Percentiles rank a stretch among this genome's conserved stretches.
phyloP scores from a whole-genome alignment of 2,797 vertebrate species.

The Pangasius mekongensis region DNA sequence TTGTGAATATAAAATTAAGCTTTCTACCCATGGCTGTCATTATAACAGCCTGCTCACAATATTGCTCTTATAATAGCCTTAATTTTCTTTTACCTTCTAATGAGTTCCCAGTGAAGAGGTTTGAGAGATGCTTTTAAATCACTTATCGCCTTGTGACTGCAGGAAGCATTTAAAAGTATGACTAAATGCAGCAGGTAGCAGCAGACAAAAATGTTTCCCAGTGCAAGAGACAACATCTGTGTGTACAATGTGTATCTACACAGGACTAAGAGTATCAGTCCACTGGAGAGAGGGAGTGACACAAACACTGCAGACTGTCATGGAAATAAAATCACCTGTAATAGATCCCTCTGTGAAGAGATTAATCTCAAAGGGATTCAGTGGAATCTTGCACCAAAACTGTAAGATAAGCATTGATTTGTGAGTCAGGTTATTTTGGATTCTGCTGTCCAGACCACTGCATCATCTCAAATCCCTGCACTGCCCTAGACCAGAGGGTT shows the following conservation, averaged over 20 bases:
- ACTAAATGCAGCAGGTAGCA: background rate
- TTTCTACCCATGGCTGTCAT: constrained; percentile 1
- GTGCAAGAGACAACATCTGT: background rate
- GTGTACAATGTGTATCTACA: constrained; percentile 5
- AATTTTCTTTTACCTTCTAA: constrained; percentile 20
- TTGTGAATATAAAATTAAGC: background rate
- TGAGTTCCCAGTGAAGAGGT: background rate
- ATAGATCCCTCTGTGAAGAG: constrained; percentile 10
- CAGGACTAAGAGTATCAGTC: background rate
- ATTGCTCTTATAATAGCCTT: constrained; percentile 3
- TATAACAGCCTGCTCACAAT: constrained; percentile 15
- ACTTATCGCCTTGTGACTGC: background rate
- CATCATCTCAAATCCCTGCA: constrained; percentile 28
- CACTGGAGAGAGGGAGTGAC: background rate
- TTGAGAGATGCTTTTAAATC: background rate
- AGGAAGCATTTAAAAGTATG: background rate
- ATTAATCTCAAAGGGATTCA: constrained; percentile 7
- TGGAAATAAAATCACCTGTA: constrained; percentile 15
- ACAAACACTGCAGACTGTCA: background rate
- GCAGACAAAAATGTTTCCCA: background rate
- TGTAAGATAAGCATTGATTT: constrained; percentile 5
- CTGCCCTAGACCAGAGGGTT: background rate
- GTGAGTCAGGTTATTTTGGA: constrained; percentile 19
- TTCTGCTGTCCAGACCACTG: constrained; percentile 3
- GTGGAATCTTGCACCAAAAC: background rate